Evolutionary conservation across 2,888 invertebrate genomes (phyloP), one percentile per base, ranked within the genome.

Genomic region (Liodrosophila aerea): DNA sequence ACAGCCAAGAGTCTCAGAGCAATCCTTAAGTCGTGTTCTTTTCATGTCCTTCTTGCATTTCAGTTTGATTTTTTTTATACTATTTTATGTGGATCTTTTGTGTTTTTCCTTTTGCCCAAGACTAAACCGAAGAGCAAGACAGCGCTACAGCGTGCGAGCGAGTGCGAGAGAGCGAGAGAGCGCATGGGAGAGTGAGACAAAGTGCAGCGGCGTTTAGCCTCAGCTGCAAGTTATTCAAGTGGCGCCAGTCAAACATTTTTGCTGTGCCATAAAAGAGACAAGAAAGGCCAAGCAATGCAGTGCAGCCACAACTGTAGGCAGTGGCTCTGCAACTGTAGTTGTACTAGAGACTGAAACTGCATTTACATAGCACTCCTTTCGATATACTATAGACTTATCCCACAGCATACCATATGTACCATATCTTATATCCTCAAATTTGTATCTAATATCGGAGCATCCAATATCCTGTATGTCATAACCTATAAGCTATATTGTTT

Each of bases 181-280:
- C 9, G 9, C 9, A 37, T 13, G 15, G 15, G 37, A 37, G 39
- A 39, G 16, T n/a, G 16, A 16, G 16, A 4, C 9, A 15, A 36
- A 9, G 36, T 29, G 8, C 29, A 40, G 49, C 58, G 51, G 7
- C 59, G 51, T 31, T 22, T 22, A 22, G 22, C 22, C 5, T 22
- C 52, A 59, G 37, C 65, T 52, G 33, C 78, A 84, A 77, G 88
- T 87, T 87, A 87, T 87, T 87, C 88, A 87, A 88, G 87, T 87
- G 87, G 87, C 87, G 87, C 87, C 87, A 87, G 87, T 84, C 85
- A 87, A 87, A 85, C 83, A 86, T 87, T 87, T 78, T 78, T 76
- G 5, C 5, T 22, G 22, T 2, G 22, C 2, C 22, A 22, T 78
- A 12, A 45, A 31, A 18, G 49, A 46, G 30, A 37, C 34, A 51